Evolutionary conservation across 2,113 vertebrate species (phyloP), one percentile per base, ranked within the genome.

Genomic region (Camelus dromedarius): DNA sequence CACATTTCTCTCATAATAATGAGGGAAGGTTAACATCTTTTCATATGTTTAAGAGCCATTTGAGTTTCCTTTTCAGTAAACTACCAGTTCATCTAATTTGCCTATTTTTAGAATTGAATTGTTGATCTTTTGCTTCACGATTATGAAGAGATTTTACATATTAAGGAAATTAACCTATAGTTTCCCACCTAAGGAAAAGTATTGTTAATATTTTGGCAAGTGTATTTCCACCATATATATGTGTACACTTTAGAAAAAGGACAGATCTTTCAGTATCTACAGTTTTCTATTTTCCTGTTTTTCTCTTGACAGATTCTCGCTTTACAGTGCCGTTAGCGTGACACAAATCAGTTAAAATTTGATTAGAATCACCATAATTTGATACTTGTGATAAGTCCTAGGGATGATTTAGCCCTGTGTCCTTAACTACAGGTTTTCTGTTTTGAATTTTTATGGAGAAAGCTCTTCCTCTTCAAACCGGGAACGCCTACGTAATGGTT

Each of bases 401-500:
- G 60, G 86, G 77, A 83, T 81, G 91, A 97, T 81, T 85, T 92
- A 46, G 35, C 22, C 3, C 56, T 54, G n/a, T 64, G n/a, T 66
- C 15, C 15, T 72, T 88, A 89, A 88, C 15, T 26, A 80, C 9
- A 79, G 5, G n/a, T 67, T 93, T 96, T 76, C 26, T 91, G 38
- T 89, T 93, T 93, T 20, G 35, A 82, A 38, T 89, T 94, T 95
- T 93, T 69, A 50, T 50, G 46, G 42, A 84, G n/a, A 4, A 91
- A 28, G 12, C 5, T 50, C 48, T 89, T 76, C 22, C 30, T 79
- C 48, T 10, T 8, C 84, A 86, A 69, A 50, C 6, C 2, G 2
- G 14, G 12, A 84, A 12, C 13, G 60, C 24, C 3, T 54, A 66
- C 35, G 48, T 80, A 88, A 76, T 89, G 24, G 70, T 75, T 70